Base-by-base conservation (phyloP, 2,888 invertebrate species). In the Phalera bucephala region DNA sequence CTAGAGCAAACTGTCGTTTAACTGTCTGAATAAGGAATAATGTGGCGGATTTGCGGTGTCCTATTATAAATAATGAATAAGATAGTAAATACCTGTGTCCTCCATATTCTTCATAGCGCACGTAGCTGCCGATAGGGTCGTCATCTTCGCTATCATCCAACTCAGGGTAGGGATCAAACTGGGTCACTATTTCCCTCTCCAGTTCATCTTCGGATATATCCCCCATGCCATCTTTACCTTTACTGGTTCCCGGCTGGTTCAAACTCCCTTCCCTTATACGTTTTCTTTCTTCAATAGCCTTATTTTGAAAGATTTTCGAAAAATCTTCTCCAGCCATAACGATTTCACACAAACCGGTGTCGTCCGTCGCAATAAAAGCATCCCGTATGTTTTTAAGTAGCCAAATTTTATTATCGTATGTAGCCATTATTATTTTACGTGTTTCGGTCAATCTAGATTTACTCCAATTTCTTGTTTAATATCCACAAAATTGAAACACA, bases 291-390 rank as follows among this genome's bases (percentile, higher is more conserved):
- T 89, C 80, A 46, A 87, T 64, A 57, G 80, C 84, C 57, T 79
- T 84, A 54, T 78, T 80, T 72, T 84, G 85, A 54, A 90, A 87
- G 36, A 89, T 76, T 75, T 88, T 90, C 36, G 95, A 94, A 58
- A 95, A 91, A 80, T 95, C 93, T 74, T 97, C 96, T 35, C 95
- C 94, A 19, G 95, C 92, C 95, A 98, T 97, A 34, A 97, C 95
- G 65, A 95, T 93, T 80, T 98, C 98, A 80, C 97, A 97, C 91
- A 97, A 94, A 38, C 97, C 96, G 61, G 98, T 97, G 81, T 98
- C 98, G 87, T 99, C 98, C 12, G 97, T 96, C 13, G 97, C 96
- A 71, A 98, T 96, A 82, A 97, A 99, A 6, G 97, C 97, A 80
- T 98, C 97, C 38, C 97, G 92, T 53, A 98, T 96, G 81, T 98